Conservation (phyloP, 2,113 vertebrate species). For the Siniperca knerii region DNA sequence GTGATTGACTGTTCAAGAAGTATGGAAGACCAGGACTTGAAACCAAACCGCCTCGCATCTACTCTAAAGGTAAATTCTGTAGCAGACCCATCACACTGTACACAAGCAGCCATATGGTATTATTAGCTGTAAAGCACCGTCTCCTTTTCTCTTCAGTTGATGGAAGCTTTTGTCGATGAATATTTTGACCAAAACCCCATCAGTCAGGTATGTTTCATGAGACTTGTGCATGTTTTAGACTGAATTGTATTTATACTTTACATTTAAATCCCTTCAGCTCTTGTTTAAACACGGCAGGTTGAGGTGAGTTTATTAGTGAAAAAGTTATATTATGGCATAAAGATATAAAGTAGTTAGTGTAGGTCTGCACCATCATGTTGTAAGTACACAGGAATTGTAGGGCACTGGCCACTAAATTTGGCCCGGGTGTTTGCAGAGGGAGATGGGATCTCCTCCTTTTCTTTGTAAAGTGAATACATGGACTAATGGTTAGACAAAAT, state of each 20-base stretch:
- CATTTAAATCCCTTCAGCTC: background rate
- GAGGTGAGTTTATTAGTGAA: background rate
- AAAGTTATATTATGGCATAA: background rate
- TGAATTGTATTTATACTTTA: background rate
- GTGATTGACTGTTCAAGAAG: slow-evolving; percentile 94
- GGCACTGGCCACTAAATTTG: background rate
- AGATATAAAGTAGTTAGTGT: too few species aligned
- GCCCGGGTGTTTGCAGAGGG: background rate
- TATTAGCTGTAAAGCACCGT: background rate
- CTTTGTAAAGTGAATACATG: too few species aligned
- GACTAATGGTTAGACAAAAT: too few species aligned
- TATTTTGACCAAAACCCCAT: slow-evolving; percentile 99
- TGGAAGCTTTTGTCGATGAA: slow-evolving; percentile 95
- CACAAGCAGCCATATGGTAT: fast-evolving
- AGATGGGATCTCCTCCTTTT: too few species aligned
- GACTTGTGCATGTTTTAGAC: background rate
- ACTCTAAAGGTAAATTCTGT: slow-evolving; percentile 88
- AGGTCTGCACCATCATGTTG: background rate
- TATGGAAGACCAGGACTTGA: slow-evolving; percentile 98
- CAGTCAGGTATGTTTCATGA: slow-evolving; percentile 90
- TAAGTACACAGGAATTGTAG: background rate
- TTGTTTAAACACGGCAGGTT: background rate
- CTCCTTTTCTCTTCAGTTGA: slow-evolving; percentile 82
- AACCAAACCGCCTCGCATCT: slow-evolving; percentile 92
- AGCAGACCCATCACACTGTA: background rate